These are phyloP conservation scores for Sebastes itinus DNA, from an alignment of 2,797 vertebrate species.

Conservation along the genomic window DNA sequence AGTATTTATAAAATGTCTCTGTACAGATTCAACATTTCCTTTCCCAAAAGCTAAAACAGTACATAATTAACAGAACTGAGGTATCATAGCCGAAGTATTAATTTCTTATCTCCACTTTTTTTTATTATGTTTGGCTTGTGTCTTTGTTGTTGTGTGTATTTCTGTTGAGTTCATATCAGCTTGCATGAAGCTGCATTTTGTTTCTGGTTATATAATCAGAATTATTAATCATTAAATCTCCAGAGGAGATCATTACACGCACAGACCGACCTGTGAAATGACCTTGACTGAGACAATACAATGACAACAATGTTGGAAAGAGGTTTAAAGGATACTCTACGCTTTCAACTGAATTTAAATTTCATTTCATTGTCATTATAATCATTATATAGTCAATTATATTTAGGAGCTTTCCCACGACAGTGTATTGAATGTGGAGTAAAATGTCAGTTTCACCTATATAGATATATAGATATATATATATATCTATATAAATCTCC, in stretches of 20 bases:
- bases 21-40: background rate
- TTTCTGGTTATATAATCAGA: background rate
- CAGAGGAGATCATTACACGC: conserved; percentile 23
- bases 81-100: background rate
- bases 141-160: background rate
- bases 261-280: background rate
- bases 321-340: background rate
- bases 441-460: background rate
- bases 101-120: background rate
- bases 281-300: conserved; percentile 39
- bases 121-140: background rate
- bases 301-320: background rate
- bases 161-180: background rate
- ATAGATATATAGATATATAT: no score
- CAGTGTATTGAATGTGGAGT: background rate
- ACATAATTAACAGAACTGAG: background rate
- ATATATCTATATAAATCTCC: no score
- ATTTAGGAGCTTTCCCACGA: background rate
- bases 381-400: background rate
- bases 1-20: background rate
- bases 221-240: conserved; percentile 36
- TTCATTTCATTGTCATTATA: background rate
- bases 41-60: background rate
- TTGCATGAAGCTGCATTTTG: background rate
- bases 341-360: background rate